Evolutionary conservation across 2,797 vertebrate species (phyloP), one percentile per base, ranked within the genome.

Genomic region (Sebastes matsubarae): DNA sequence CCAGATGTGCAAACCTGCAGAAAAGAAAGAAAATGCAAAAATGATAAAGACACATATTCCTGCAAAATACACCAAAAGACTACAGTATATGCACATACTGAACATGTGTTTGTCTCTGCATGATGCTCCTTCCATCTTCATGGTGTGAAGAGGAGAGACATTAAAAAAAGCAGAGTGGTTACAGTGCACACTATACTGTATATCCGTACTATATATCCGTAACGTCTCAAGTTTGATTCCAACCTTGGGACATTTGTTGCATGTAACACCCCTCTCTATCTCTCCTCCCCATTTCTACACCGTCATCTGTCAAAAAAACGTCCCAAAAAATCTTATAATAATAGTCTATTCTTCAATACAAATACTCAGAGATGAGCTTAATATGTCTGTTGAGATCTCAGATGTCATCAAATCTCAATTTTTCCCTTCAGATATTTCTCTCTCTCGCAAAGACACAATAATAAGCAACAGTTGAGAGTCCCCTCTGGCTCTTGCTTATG

Each of bases 1-100:
- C 97, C 88, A 99, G 95, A 84, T 96, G 96, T 87, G 97, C 96
- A 95, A 99, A 99, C 87, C 98, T 99, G 90, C 60, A 79, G 30
- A 34, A 77, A 66, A 60, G 75, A 72, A 29, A 20, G 16, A 32
- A 74, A 24, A 68, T 1, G 12, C 3, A 52, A 16, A 46, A 46
- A 52, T 75, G 13, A 86, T 60, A 82, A 67, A 66, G 20, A 59
- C 27, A 59, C 63, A 71, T 14, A 63, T 18, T 55, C 2, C 30
- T 24, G 16, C 13, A 67, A 70, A 79, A 79, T 4, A 55, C 14
- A 5, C 1, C 2, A 58, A 16, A 66, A 20, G 2, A 25, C 16
- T 2, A 69, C 30, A 66, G 54, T 54, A 50, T 18, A 11, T 13
- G 6, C 34, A 63, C 34, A 36, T 2, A 16, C 10, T 36, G 3